These are phyloP conservation scores for Cantharis rustica DNA, from an alignment of 2,888 invertebrate genomes.

Conservation along the genomic window DNA sequence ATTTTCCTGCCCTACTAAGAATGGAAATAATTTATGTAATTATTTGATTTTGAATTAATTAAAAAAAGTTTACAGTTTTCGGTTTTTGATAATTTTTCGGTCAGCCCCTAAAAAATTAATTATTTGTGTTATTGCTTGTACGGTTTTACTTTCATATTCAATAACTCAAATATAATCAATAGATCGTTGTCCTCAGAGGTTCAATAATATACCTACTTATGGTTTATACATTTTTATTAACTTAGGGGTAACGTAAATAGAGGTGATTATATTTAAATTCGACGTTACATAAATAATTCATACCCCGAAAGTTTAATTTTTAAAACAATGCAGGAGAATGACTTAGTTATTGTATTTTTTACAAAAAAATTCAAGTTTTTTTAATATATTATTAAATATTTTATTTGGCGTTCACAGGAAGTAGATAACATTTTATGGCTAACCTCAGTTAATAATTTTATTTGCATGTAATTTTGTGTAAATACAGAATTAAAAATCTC, in stretches of 20 bases:
- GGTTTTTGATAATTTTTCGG: background rate
- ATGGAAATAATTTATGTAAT: background rate
- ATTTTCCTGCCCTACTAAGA: background rate
- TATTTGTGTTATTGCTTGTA: background rate
- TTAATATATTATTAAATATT: too few species aligned
- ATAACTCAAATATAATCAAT: background rate
- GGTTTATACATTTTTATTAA: background rate
- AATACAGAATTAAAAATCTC: too few species aligned
- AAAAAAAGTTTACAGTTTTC: background rate
- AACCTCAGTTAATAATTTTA: too few species aligned
- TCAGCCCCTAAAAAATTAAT: background rate
- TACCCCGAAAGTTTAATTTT: too few species aligned
- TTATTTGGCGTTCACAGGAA: too few species aligned
- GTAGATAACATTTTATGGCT: too few species aligned
- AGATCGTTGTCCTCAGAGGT: background rate
- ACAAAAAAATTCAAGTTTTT: too few species aligned
- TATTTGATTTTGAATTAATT: background rate
- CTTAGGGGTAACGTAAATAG: background rate
- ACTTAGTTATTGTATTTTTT: too few species aligned
- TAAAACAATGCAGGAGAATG: too few species aligned
- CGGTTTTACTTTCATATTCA: background rate
- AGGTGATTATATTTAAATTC: too few species aligned
- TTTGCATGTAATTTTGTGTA: too few species aligned
- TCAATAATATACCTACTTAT: background rate
- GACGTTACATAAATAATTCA: background rate